These are phyloP conservation scores for Epinephelus awoara DNA, from an alignment of 2,797 vertebrate species.

Conservation along the genomic window DNA sequence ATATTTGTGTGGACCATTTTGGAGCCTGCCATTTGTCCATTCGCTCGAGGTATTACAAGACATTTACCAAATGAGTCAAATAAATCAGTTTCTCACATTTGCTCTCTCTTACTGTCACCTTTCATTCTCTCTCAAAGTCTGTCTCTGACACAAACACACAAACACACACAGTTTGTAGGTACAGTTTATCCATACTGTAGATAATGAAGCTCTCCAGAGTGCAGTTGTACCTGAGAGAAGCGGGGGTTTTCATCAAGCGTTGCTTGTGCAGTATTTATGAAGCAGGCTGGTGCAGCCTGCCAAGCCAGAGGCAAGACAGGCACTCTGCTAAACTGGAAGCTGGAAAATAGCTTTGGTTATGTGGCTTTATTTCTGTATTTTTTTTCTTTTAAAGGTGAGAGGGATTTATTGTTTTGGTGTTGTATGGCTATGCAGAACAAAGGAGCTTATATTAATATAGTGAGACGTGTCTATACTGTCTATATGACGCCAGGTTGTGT, in stretches of 20 bases:
- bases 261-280: conserved; percentile 82
- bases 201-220: conserved; percentile 78
- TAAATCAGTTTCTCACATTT: neutral
- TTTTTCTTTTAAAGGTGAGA: conserved; percentile 18
- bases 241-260: conserved; percentile 70
- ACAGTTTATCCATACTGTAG: conserved; percentile 67
- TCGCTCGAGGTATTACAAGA: neutral
- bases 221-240: conserved; percentile 81
- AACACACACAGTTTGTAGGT: conserved; percentile 48
- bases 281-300: conserved; percentile 72
- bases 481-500: conserved; percentile 2
- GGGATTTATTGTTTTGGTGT: conserved; percentile 44
- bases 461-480: conserved; percentile 4
- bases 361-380: conserved; percentile 44
- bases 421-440: conserved; percentile 5
- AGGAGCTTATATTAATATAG: neutral
- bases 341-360: conserved; percentile 55
- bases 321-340: conserved; percentile 71
- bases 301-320: conserved; percentile 76
- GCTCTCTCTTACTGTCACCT: neutral
- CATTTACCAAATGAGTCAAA: conserved; percentile 3
- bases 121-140: conserved; percentile 8
- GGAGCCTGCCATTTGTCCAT: neutral
- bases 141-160: conserved; percentile 54
- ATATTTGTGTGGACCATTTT: neutral